These are phyloP conservation scores for Cercopithecus mitis DNA, from an alignment of 2,797 vertebrate genomes.

Conservation along the genomic window DNA sequence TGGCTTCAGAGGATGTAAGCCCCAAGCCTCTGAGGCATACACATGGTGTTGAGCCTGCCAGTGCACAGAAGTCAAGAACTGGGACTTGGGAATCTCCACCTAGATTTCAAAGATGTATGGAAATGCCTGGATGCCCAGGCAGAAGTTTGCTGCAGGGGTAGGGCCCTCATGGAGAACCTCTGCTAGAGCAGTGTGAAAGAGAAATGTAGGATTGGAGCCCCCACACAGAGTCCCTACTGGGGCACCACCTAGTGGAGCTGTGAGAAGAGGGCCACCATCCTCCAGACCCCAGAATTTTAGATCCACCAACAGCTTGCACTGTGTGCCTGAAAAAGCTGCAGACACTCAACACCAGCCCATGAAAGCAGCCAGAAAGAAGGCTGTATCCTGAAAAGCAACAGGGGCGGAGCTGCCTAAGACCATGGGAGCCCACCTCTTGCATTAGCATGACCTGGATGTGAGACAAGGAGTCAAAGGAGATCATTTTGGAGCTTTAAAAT, in stretches of 20 bases:
- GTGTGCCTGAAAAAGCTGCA: not conserved
- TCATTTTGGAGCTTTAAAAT: not conserved
- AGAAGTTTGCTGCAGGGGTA: not conserved
- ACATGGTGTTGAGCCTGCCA: not conserved
- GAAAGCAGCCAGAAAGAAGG: not conserved
- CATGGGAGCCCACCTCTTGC: not conserved
- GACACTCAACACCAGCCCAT: not conserved
- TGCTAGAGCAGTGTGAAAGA: not conserved
- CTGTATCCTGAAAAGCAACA: not conserved
- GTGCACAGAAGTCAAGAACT: not conserved
- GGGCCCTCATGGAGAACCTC: not conserved
- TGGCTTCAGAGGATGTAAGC: not conserved
- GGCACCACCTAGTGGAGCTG: not conserved
- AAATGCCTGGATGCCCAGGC: not conserved
- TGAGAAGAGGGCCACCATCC: not conserved
- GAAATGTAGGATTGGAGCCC: not conserved
- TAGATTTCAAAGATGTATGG: not conserved
- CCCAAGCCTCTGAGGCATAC: not conserved
- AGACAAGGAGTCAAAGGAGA: not conserved
- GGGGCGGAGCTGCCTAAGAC: not conserved
- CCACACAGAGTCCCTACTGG: not conserved
- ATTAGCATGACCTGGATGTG: not conserved
- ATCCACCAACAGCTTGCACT: not conserved
- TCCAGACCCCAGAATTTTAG: not conserved
- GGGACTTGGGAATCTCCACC: not conserved